Conservation (phyloP, 2,888 invertebrate genomes). For the Ectobius pallidus region DNA sequence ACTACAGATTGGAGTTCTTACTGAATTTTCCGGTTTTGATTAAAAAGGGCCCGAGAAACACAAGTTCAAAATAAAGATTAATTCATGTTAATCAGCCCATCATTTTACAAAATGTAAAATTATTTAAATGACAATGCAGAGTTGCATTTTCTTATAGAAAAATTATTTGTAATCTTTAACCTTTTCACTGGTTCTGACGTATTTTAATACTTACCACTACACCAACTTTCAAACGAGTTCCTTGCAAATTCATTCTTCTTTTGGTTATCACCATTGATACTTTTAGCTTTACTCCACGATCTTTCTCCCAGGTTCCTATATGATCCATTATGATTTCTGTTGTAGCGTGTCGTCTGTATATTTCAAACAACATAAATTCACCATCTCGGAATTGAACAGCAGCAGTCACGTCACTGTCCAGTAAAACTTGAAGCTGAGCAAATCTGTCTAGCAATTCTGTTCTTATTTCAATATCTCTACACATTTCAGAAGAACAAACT, state of each 20-base stretch:
- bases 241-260: conserved; percentile 32
- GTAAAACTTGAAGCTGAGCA: conserved; percentile 7
- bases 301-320: conserved; percentile 29
- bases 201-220: conserved; percentile 34
- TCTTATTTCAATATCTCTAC: background rate
- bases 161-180: background rate
- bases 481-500: background rate
- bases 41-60: too few relatives aligned
- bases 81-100: background rate
- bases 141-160: background rate
- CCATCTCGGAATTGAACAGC: background rate
- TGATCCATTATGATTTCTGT: conserved; percentile 7
- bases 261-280: background rate
- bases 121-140: background rate
- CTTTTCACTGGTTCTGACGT: background rate
- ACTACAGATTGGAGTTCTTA: too few relatives aligned
- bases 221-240: background rate
- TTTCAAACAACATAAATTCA: conserved; percentile 27
- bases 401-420: conserved; percentile 35
- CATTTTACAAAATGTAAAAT: background rate
- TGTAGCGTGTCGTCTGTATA: conserved; percentile 6
- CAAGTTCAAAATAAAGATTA: background rate
- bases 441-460: background rate
- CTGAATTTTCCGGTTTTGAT: too few relatives aligned
- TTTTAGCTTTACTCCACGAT: background rate